Conservation (phyloP, 2,113 vertebrate genomes). For the Cichladusa arquata region DNA sequence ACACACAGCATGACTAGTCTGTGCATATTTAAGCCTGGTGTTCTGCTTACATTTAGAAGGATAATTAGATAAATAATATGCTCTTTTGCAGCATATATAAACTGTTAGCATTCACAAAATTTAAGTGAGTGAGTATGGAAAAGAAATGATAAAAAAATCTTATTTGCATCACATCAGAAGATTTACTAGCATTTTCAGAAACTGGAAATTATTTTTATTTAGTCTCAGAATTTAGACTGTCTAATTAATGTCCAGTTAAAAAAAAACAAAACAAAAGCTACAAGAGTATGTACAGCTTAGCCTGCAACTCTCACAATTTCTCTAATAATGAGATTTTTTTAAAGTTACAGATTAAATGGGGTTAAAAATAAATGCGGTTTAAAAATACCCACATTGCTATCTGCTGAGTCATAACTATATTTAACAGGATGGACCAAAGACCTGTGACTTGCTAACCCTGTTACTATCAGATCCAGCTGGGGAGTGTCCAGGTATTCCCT, state of each 20-base stretch:
- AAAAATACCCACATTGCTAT: background rate
- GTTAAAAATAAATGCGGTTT: background rate
- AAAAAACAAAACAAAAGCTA: background rate
- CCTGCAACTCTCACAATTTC: background rate
- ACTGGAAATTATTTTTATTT: background rate
- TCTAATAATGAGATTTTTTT: background rate
- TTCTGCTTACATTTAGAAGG: background rate
- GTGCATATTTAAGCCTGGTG: background rate
- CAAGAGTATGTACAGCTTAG: background rate
- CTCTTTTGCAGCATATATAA: background rate
- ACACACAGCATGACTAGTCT: background rate
- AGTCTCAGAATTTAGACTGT: background rate
- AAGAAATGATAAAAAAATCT: background rate
- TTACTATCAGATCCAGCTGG: background rate
- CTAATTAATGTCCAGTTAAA: background rate
- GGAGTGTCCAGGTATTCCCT: background rate
- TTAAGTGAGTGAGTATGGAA: background rate
- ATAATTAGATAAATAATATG: background rate
- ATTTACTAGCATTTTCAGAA: background rate
- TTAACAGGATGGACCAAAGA: background rate
- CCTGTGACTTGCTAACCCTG: background rate
- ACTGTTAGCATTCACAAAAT: background rate
- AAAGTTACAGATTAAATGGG: background rate
- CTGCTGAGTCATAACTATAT: background rate
- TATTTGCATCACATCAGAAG: background rate